Conservation (phyloP, 1,140 invertebrate species). For the Hermatobates lingyangjiaoensis region DNA sequence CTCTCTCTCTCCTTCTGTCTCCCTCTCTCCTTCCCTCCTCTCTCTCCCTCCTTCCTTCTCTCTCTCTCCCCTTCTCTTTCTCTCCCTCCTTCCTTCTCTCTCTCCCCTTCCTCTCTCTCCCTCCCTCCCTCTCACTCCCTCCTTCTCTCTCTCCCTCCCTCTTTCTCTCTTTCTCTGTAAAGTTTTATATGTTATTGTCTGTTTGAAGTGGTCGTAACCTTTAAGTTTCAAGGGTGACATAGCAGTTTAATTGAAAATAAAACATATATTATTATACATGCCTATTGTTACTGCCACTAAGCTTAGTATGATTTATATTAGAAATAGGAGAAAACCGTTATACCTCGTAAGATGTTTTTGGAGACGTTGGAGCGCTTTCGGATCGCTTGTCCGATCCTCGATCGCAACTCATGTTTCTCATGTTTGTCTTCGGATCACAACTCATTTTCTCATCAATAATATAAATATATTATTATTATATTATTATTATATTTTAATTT, state of each 20-base stretch:
- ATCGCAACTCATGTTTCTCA: background rate
- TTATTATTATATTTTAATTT: background rate
- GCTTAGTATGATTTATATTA: background rate
- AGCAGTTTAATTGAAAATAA: background rate
- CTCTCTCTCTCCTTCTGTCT: too few species aligned
- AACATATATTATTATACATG: background rate
- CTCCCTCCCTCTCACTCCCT: constrained; percentile 7
- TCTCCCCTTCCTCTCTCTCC: constrained; percentile 1
- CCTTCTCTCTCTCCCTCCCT: background rate
- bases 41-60: background rate
- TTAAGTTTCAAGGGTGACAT: background rate
- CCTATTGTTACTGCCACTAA: background rate
- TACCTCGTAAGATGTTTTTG: background rate
- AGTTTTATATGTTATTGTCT: background rate
- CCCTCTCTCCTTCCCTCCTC: constrained; percentile 3
- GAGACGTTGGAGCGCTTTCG: background rate
- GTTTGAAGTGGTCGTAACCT: background rate
- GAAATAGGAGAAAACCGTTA: background rate
- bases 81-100: constrained; percentile 6
- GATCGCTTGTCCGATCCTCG: background rate
- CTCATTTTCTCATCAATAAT: background rate
- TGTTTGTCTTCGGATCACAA: background rate
- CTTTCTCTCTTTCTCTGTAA: constrained; percentile 4
- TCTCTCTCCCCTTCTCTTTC: constrained; percentile 4
- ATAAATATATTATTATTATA: background rate